phyloP scores from a whole-genome alignment of 2,113 vertebrate genomes.

The Motacilla alba region DNA sequence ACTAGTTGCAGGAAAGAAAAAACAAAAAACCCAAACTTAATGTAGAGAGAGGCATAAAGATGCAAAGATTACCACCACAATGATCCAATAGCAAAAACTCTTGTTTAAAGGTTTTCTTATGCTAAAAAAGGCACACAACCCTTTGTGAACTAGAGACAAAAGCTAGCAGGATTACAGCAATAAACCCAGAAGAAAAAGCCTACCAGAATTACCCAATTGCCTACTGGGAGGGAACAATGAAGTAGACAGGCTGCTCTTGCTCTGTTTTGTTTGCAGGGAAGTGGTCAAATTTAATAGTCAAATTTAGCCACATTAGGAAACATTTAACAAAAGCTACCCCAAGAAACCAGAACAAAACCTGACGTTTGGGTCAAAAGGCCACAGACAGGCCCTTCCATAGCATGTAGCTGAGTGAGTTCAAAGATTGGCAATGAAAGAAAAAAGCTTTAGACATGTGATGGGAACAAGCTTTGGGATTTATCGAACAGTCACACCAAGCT shows the following conservation, averaged over 20 bases:
- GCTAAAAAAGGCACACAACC: conserved; percentile 74
- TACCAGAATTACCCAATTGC: conserved; percentile 65
- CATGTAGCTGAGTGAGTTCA: conserved; percentile 75
- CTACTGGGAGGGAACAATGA: conserved; percentile 68
- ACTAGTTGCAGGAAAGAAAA: not conserved
- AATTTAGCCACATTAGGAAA: conserved; percentile 75
- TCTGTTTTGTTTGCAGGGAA: conserved; percentile 67
- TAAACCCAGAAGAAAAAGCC: conserved; percentile 68
- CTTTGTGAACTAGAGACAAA: conserved; percentile 70
- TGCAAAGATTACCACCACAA: conserved; percentile 57
- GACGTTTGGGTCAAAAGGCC: conserved; percentile 73
- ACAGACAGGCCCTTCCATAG: conserved; percentile 69
- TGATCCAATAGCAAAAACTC: conserved; percentile 58
- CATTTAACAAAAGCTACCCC: conserved; percentile 73
- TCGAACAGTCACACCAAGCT: conserved; percentile 98
- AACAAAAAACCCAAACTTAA: not conserved
- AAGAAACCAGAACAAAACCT: conserved; percentile 72
- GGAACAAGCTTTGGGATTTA: conserved; percentile 78
- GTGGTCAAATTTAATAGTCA: conserved; percentile 72
- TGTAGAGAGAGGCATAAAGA: conserved; percentile 44
- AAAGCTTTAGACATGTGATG: conserved; percentile 54
- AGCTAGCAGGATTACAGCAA: conserved; percentile 69
- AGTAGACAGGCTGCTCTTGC: conserved; percentile 63
- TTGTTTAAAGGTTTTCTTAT: conserved; percentile 58
- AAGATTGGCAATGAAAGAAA: conserved; percentile 72